phyloP scores from a whole-genome alignment of 2,113 vertebrate species.

The Bufo bufo region DNA sequence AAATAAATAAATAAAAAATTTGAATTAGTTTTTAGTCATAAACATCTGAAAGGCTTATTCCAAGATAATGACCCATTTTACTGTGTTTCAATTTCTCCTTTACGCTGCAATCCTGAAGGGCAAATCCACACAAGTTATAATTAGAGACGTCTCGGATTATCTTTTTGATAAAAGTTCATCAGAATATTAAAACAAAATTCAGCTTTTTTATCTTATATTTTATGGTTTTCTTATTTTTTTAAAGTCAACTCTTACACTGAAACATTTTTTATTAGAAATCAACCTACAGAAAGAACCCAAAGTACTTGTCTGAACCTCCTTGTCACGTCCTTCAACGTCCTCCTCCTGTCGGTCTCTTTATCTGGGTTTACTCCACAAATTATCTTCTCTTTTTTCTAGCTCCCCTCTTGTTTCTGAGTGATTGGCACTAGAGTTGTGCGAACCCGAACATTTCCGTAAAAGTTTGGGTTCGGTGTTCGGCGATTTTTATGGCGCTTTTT shows the following conservation, averaged over 20 bases:
- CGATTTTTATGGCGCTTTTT: too few species aligned
- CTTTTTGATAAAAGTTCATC: constrained; percentile 7
- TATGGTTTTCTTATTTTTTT: neutral
- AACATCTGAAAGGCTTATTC: constrained; percentile 24
- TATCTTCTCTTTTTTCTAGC: too few species aligned
- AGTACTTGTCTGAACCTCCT: too few species aligned
- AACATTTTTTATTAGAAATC: too few species aligned
- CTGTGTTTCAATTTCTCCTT: constrained; percentile 18
- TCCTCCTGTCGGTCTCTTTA: too few species aligned
- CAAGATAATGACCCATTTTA: constrained; percentile 21
- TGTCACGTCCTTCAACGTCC: too few species aligned
- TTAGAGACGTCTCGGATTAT: neutral
- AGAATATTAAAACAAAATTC: neutral
- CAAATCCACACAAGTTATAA: neutral
- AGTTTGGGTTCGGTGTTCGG: too few species aligned
- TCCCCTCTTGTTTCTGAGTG: too few species aligned
- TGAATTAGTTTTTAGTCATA: neutral
- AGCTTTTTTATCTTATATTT: neutral
- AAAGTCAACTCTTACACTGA: neutral
- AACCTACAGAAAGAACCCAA: too few species aligned
- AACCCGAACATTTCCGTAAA: too few species aligned
- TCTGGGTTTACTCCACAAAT: too few species aligned
- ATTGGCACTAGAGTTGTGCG: too few species aligned
- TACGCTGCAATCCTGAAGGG: constrained; percentile 24
- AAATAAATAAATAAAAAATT: neutral